These are phyloP conservation scores for Cranoglanis bouderius DNA, from an alignment of 2,113 vertebrate genomes.

Conservation along the genomic window DNA sequence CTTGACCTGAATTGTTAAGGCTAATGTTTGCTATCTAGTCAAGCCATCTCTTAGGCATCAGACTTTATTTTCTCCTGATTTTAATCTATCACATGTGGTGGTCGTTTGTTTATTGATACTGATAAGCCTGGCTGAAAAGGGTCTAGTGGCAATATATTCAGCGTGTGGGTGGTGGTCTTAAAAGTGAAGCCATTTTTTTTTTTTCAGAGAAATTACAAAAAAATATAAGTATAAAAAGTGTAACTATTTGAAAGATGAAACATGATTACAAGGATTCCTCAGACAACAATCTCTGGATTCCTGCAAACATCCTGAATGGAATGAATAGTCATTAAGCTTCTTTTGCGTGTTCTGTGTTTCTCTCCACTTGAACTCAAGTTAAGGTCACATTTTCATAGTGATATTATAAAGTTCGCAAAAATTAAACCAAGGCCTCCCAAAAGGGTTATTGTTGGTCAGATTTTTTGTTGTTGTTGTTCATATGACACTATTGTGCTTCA, in stretches of 20 bases:
- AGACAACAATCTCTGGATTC: not conserved
- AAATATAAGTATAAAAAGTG: not conserved
- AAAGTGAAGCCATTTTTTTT: not conserved
- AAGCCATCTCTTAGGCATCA: not conserved
- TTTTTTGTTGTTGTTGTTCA: not conserved
- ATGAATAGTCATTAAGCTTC: not conserved
- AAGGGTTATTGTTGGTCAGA: not conserved
- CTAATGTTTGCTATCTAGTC: constrained; percentile 3
- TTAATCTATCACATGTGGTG: not conserved
- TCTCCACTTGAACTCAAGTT: not conserved
- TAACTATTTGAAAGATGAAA: not conserved
- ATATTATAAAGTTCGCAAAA: not conserved
- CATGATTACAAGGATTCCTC: not conserved
- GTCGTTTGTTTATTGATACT: constrained; percentile 26
- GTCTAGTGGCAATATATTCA: not conserved
- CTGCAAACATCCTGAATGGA: not conserved
- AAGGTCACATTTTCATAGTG: not conserved
- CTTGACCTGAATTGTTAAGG: not conserved
- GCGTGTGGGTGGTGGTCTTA: not conserved
- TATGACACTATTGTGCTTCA: not conserved
- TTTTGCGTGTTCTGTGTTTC: not conserved
- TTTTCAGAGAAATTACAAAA: not conserved
- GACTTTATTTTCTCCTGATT: not conserved
- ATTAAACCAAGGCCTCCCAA: not conserved
- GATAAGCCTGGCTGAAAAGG: constrained; percentile 20